phyloP scores from a whole-genome alignment of 2,113 vertebrate species.

The mouse (Mus musculus) region GRCm39 chr4:150544501-150545000 shows the following conservation, averaged over 20 bases:
- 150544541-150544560: background rate
- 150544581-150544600: background rate
- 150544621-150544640: slow-evolving; percentile 5
- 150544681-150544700: too few relatives aligned
- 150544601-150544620: background rate
- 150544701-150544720: background rate
- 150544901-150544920: background rate
- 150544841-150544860: background rate
- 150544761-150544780: background rate
- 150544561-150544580: background rate
- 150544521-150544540: background rate
- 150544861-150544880: background rate
- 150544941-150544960: background rate
- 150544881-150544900: background rate
- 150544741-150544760: background rate
- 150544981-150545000: background rate
- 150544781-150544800: background rate
- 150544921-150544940: background rate
- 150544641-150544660: background rate
- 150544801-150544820: background rate
- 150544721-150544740: background rate
- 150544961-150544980: background rate
- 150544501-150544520: background rate
- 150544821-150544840: background rate
- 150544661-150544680: background rate